Conservation (phyloP, 2,113 vertebrate genomes). For the Hemiscyllium ocellatum region DNA sequence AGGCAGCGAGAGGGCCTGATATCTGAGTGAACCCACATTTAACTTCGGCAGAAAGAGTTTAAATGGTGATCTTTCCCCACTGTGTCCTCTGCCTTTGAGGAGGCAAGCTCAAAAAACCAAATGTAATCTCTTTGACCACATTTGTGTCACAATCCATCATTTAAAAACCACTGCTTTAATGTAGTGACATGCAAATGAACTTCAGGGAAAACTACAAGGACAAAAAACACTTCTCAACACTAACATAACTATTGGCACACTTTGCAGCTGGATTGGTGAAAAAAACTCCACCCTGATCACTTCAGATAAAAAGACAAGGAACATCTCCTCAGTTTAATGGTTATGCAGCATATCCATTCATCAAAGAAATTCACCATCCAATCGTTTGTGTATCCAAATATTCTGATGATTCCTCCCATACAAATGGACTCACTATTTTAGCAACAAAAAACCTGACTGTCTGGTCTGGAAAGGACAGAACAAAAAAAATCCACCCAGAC, state of each 20-base stretch:
- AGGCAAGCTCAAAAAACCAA: not conserved
- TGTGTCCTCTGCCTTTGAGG: not conserved
- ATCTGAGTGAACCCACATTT: no score
- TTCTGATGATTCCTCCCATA: not conserved
- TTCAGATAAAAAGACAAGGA: not conserved
- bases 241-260: not conserved
- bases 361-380: not conserved
- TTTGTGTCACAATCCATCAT: not conserved
- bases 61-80: no score
- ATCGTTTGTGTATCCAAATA: not conserved
- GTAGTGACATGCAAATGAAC: not conserved
- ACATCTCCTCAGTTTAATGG: not conserved
- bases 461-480: not conserved
- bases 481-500: not conserved
- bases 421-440: not conserved
- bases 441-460: not conserved
- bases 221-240: not conserved
- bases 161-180: not conserved
- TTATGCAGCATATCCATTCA: not conserved
- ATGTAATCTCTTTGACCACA: not conserved
- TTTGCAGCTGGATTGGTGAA: not conserved
- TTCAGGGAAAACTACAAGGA: not conserved
- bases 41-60: no score
- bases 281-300: not conserved
- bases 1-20: no score